Evolutionary conservation across 2,888 invertebrate genomes (phyloP).

Genomic region (Oxystoma pomonae): DNA sequence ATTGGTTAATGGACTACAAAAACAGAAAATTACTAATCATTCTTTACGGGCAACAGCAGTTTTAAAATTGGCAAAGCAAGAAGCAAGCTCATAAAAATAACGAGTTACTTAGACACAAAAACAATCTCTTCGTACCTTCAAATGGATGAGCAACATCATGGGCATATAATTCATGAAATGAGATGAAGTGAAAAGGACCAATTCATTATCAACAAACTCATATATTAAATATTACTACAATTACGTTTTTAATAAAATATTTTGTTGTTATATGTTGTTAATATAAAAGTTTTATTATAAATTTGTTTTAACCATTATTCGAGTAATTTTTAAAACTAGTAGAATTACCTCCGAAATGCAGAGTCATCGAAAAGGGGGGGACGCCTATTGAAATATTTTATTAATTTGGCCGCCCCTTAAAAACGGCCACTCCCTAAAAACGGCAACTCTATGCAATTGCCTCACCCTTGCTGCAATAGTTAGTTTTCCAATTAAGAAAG

Average conservation of each 20-base stretch:
- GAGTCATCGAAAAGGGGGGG: too few relatives aligned
- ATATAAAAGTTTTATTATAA: too few relatives aligned
- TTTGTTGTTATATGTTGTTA: too few relatives aligned
- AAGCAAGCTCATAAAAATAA: background rate
- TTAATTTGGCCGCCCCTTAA: too few relatives aligned
- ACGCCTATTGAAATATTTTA: too few relatives aligned
- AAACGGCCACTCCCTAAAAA: too few relatives aligned
- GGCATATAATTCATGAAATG: background rate
- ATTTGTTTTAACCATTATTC: too few relatives aligned
- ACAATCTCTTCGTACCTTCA: background rate
- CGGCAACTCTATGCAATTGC: too few relatives aligned
- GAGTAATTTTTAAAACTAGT: too few relatives aligned
- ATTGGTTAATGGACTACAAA: background rate
- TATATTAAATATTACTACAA: background rate
- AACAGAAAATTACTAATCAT: background rate
- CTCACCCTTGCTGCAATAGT: too few relatives aligned
- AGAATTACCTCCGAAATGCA: too few relatives aligned
- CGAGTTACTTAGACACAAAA: background rate
- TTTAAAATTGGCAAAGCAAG: background rate
- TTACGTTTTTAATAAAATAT: background rate
- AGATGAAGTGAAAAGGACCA: background rate
- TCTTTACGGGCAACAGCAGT: background rate
- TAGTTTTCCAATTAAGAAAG: too few relatives aligned
- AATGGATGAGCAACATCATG: background rate
- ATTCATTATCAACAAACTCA: background rate